These are phyloP conservation scores for Chaenodraco wilsoni DNA, from an alignment of 2,797 vertebrate species.

Conservation along the genomic window DNA sequence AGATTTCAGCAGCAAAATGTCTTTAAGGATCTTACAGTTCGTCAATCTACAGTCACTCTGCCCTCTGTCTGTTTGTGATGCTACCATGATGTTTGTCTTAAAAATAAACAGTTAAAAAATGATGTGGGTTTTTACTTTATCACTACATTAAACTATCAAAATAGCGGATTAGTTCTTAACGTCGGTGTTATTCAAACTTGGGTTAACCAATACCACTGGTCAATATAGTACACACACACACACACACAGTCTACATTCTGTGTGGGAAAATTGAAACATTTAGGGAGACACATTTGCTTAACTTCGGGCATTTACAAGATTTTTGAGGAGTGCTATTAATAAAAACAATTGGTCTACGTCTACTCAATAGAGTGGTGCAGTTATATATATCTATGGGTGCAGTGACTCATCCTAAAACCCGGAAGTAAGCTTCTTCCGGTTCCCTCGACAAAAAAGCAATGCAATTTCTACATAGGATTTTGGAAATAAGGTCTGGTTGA, in stretches of 20 bases:
- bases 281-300: too few relatives aligned
- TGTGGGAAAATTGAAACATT: too few relatives aligned
- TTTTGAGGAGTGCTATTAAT: too few relatives aligned
- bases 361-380: too few relatives aligned
- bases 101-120: constrained; percentile 34
- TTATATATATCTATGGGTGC: too few relatives aligned
- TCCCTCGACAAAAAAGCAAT: too few relatives aligned
- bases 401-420: too few relatives aligned
- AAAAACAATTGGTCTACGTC: too few relatives aligned
- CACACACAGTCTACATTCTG: background rate
- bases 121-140: constrained; percentile 12
- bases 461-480: too few relatives aligned
- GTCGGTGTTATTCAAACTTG: constrained; percentile 10
- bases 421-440: too few relatives aligned
- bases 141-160: constrained; percentile 35
- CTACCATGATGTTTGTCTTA: constrained; percentile 5
- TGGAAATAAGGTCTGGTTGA: too few relatives aligned
- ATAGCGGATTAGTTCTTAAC: background rate
- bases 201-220: background rate
- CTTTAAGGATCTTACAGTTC: constrained; percentile 85
- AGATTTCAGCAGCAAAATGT: constrained; percentile 83
- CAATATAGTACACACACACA: background rate
- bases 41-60: constrained; percentile 83
- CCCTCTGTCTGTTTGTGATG: constrained; percentile 84
- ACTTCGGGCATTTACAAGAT: too few relatives aligned